Base-by-base conservation (phyloP, 2,113 vertebrate species). In the Diphyllodes magnificus region DNA sequence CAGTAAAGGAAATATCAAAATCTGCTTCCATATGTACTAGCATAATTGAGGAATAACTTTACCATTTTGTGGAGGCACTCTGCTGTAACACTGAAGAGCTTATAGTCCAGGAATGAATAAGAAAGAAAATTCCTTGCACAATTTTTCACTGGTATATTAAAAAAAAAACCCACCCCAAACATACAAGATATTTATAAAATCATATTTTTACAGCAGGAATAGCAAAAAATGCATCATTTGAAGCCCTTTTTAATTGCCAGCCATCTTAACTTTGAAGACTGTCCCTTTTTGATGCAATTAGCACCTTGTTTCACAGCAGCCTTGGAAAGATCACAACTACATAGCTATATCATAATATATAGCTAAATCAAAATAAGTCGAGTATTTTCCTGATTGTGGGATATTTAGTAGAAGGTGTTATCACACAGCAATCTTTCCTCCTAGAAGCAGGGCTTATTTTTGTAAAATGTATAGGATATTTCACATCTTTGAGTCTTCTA, bases 351-450 rank as follows among this genome's bases (percentile, higher is more conserved):
- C 25, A 80, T 90, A 64, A 82, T 80, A 79, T 2, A 37, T 2
- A 42, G 27, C 30, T 75, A 76, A 92, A 88, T 61, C n/a, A 91
- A 92, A 92, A 92, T 73, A 89, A 68, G 53, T 37, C 1, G 2
- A 73, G 68, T 86, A 63, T 56, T 87, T 93, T 92, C 92, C 50
- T 5, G 12, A 57, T 72, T 66, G 83, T 73, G 64, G 21, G 42
- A 47, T 95, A 83, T 80, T 92, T 86, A 94, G 86, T 78, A 66
- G 60, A 95, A 95, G 28, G 87, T 87, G 92, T 71, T 94, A 91
- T 47, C 44, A 77, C 84, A 94, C 65, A 71, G 60, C 37, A 92
- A 44, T 73, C 64, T 82, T 82, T 91, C 25, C 47, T 53, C 39
- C 45, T 73, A 47, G 72, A 94, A 91, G 75, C 53, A 75, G 81